These are phyloP conservation scores for Seira sanloemensis DNA, from an alignment of 2,888 invertebrate genomes.

Conservation along the genomic window DNA sequence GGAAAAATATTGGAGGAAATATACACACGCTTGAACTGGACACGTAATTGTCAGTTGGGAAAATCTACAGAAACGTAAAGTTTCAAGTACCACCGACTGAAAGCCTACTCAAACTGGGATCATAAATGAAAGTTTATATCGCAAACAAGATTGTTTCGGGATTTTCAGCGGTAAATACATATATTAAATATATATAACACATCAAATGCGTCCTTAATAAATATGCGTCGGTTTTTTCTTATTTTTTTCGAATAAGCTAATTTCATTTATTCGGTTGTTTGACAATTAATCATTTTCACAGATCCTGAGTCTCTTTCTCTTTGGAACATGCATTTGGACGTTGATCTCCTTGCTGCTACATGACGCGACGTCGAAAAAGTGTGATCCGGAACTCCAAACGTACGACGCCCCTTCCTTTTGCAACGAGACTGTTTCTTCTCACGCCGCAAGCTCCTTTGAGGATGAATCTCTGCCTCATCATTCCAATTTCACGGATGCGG, in stretches of 20 bases:
- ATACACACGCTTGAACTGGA: no score
- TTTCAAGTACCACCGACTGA: no score
- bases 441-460: not conserved
- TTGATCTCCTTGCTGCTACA: not conserved
- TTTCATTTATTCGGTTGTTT: no score
- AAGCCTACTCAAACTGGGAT: no score
- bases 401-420: not conserved
- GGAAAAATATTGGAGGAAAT: no score
- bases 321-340: not conserved
- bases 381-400: not conserved
- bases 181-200: no score
- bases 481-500: not conserved
- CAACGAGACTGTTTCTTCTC: not conserved
- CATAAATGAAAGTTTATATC: slow-evolving; percentile 37
- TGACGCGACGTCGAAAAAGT: not conserved
- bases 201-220: no score
- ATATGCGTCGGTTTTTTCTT: no score
- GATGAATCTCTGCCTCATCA: slow-evolving; percentile 9
- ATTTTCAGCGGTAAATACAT: slow-evolving; percentile 44
- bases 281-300: no score
- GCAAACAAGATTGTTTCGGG: slow-evolving; percentile 52
- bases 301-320: not conserved
- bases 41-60: no score
- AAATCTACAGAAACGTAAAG: no score
- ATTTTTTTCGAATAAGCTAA: no score